These are phyloP conservation scores for Tenthredo distinguenda DNA, from an alignment of 2,888 invertebrate species.

Conservation along the genomic window DNA sequence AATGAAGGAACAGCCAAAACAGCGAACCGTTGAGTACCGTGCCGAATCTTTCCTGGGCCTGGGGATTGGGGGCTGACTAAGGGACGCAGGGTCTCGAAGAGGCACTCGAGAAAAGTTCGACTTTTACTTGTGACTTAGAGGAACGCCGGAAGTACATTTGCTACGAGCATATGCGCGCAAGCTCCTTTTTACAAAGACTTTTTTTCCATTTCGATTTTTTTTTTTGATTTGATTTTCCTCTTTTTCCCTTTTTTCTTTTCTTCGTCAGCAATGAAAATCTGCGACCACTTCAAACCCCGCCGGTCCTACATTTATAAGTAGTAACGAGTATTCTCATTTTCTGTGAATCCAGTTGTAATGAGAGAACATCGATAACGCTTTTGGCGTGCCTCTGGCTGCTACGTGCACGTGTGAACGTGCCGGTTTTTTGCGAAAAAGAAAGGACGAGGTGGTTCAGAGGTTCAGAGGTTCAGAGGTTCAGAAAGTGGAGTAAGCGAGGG, in stretches of 20 bases:
- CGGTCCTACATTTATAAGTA: conserved; percentile 4
- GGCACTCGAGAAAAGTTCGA: conserved; percentile 36
- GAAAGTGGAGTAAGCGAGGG: conserved; percentile 55
- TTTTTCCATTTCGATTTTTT: not conserved
- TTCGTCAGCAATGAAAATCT: not conserved
- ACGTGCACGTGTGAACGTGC: conserved; percentile 33
- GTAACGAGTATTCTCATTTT: conserved; percentile 34
- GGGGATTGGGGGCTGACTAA: not conserved
- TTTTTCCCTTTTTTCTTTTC: not conserved
- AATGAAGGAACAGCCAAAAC: conserved; percentile 13
- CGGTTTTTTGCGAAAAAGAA: not conserved
- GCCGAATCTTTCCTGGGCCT: not conserved
- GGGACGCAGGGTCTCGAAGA: conserved; percentile 3
- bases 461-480: conserved; percentile 17
- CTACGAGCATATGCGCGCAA: conserved; percentile 22
- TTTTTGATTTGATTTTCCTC: not conserved
- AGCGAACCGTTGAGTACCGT: not conserved
- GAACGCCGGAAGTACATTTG: conserved; percentile 42
- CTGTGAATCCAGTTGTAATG: conserved; percentile 60
- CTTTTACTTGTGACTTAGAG: conserved; percentile 20
- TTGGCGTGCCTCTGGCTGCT: conserved; percentile 3
- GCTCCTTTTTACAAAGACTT: not conserved
- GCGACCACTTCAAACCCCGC: not conserved
- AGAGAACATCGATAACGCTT: conserved; percentile 56
- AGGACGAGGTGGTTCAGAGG: conserved; percentile 44